Percentiles rank a stretch among this genome's conserved stretches.
phyloP scores from a whole-genome alignment of 1,140 invertebrate species.

The Popillia japonica region DNA sequence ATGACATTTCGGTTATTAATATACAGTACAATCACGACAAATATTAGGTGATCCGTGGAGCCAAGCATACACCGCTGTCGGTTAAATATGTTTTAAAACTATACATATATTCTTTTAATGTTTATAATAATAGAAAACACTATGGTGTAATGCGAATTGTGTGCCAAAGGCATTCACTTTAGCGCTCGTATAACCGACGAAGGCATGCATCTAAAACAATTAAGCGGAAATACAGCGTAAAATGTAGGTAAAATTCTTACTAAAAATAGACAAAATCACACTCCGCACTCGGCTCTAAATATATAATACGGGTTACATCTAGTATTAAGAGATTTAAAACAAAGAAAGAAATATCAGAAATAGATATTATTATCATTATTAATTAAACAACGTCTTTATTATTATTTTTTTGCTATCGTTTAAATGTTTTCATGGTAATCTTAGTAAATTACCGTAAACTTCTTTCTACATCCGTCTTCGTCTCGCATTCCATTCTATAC shows the following conservation, averaged over 20 bases:
- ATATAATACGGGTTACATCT: neutral
- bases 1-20: too few species aligned
- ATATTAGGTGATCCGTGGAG: too few species aligned
- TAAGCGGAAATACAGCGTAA: constrained; percentile 21
- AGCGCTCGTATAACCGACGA: neutral
- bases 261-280: constrained; percentile 28
- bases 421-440: constrained; percentile 28
- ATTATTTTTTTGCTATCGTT: neutral
- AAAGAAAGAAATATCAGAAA: neutral
- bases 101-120: neutral
- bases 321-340: neutral
- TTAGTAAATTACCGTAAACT: constrained; percentile 9
- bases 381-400: neutral
- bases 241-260: constrained; percentile 23
- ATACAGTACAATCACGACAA: too few species aligned
- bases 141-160: neutral
- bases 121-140: neutral
- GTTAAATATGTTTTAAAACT: too few species aligned
- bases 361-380: neutral
- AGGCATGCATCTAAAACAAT: constrained; percentile 24
- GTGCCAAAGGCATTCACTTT: neutral
- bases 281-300: neutral
- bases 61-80: too few species aligned
- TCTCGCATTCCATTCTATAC: neutral
- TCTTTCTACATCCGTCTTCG: neutral